Conservation (phyloP, 2,113 vertebrate genomes). For the Origma solitaria region DNA sequence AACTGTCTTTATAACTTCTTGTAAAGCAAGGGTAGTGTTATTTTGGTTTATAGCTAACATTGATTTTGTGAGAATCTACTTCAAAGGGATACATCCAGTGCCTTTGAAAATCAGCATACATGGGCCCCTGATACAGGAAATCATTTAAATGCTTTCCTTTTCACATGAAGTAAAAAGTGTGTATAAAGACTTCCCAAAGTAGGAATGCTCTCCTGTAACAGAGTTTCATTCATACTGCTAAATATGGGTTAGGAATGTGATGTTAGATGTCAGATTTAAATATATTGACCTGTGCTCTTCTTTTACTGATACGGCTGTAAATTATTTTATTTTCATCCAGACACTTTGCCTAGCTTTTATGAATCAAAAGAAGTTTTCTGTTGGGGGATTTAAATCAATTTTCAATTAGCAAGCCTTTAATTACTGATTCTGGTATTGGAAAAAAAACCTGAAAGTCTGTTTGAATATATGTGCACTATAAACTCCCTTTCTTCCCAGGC, state of each 20-base stretch:
- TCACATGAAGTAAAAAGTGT: constrained; percentile 27
- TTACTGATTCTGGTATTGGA: background rate
- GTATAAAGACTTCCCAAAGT: constrained; percentile 33
- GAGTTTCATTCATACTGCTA: constrained; percentile 46
- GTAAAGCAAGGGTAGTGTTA: background rate
- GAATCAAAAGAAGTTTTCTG: background rate
- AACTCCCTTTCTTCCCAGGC: background rate
- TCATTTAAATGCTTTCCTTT: constrained; percentile 39
- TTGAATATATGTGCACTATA: background rate
- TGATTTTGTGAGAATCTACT: background rate
- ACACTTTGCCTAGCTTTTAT: background rate
- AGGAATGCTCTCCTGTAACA: constrained; percentile 16
- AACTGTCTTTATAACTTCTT: background rate
- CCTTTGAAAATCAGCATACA: background rate
- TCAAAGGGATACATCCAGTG: background rate
- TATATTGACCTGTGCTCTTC: background rate
- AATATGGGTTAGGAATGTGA: constrained; percentile 54
- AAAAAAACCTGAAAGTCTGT: background rate
- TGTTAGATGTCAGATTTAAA: background rate
- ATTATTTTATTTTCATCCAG: background rate
- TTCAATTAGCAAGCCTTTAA: background rate
- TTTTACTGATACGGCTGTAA: background rate
- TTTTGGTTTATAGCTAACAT: background rate
- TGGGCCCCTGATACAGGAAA: constrained; percentile 32
- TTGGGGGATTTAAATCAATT: background rate